phyloP scores from a whole-genome alignment of 2,113 vertebrate species.

The Rhodinocichla rosea region DNA sequence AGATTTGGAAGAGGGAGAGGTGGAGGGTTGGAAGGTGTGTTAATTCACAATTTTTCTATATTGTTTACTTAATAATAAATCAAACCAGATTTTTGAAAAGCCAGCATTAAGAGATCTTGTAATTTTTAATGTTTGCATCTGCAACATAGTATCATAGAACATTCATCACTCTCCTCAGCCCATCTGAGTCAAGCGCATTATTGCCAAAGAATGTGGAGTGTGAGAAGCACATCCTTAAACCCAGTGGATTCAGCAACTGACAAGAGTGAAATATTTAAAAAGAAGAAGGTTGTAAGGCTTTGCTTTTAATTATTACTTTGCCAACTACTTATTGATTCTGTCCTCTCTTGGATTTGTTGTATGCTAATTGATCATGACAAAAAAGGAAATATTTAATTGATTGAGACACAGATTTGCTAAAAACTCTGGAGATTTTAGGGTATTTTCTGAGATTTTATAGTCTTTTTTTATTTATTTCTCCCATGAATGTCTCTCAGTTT shows the following conservation, averaged over 20 bases:
- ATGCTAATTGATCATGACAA: background rate
- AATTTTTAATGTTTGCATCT: background rate
- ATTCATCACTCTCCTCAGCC: background rate
- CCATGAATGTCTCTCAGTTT: background rate
- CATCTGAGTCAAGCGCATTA: background rate
- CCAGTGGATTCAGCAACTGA: background rate
- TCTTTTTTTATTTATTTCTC: background rate
- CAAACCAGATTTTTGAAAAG: background rate
- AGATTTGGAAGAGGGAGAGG: background rate
- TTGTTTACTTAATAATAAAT: background rate
- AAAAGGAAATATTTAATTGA: background rate
- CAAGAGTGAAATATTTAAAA: background rate
- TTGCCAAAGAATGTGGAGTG: background rate
- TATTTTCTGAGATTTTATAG: background rate
- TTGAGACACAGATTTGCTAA: background rate
- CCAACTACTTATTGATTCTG: background rate
- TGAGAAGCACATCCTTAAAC: background rate
- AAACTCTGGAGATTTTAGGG: background rate
- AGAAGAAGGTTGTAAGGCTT: background rate
- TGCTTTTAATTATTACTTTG: slow-evolving; percentile 7
- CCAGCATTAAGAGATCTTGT: background rate
- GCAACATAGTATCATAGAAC: background rate
- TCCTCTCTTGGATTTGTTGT: background rate
- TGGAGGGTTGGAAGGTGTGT: background rate
- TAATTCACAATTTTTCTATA: background rate